Evolutionary conservation across 2,113 vertebrate species (phyloP).

Genomic region (Oreotragus oreotragus): DNA sequence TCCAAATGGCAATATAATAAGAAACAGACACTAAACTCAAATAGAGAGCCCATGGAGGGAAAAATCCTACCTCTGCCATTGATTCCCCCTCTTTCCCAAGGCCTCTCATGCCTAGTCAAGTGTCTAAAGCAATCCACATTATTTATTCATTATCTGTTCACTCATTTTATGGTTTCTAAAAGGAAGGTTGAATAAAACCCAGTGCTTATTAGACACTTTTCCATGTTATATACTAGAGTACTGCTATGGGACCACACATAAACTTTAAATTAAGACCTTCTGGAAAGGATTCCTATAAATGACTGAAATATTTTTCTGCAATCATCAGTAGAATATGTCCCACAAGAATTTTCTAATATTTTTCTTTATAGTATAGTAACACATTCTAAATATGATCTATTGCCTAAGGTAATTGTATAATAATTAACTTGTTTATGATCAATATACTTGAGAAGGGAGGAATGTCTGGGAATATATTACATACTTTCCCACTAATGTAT

Average conservation of each 20-base stretch:
- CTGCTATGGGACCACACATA: conserved; percentile 37
- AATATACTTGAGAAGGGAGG: neutral
- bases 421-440: conserved; percentile 32
- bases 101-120: conserved; percentile 62
- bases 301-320: conserved; percentile 25
- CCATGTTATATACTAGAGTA: neutral
- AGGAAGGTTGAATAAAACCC: conserved; percentile 49
- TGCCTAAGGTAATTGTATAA: neutral
- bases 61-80: conserved; percentile 67
- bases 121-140: conserved; percentile 64
- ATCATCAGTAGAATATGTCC: neutral
- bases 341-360: conserved; percentile 20
- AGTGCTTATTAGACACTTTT: conserved; percentile 31
- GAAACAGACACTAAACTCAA: neutral
- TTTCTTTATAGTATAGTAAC: neutral
- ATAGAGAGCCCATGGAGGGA: conserved; percentile 64
- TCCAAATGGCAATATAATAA: neutral
- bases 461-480: neutral
- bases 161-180: conserved; percentile 73
- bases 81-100: conserved; percentile 62
- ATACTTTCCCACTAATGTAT: neutral
- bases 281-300: conserved; percentile 32
- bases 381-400: neutral
- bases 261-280: conserved; percentile 36
- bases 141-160: conserved; percentile 69